Base-by-base conservation (phyloP, 2,797 vertebrate species). In the Coregonus suidteri region DNA sequence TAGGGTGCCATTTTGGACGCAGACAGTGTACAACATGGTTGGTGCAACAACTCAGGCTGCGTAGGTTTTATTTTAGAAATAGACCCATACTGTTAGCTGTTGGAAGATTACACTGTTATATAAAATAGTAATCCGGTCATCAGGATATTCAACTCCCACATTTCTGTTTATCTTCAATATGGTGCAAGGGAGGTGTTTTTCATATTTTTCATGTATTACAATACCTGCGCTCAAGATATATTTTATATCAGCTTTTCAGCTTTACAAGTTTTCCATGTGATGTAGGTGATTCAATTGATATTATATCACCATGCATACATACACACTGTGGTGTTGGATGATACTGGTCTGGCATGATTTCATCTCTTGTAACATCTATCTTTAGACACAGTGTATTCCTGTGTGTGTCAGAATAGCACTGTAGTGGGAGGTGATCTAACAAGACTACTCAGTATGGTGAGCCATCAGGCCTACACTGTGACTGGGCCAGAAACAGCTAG, bases 401-500 rank as follows among this genome's bases (percentile, higher is more conserved):
- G 35, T 70, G 68, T 56, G 54, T 72, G 73, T 78, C 76, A 82
- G 67, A 71, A 68, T 47, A 3, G 41, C 9, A 9, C 41, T 47
- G 41, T 47, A 47, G 41, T 47, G 41, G 41, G 9, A 47, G 11
- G 41, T 13, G 9, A 11, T 47, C 41, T 47, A 64, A 64, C 59
- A 64, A 25, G 20, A 64, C 89, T 89, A 87, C 81, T 90, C 79
- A 74, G 77, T 71, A 59, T 77, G 71, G 41, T 76, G 86, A 83
- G 80, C 84, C 81, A 59, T 56, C 84, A 9, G 41, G 9, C 41
- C 41, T 11, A 13, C 41, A 11, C 80, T 85, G 85, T 81, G 86
- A 85, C 84, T 90, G 87, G 88, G 90, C 89, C 75, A 77, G 59
- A 82, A 59, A 75, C 75, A 81, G 47, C 74, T 74, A 47, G 41